These are phyloP conservation scores for Origma solitaria DNA, from an alignment of 2,113 vertebrate genomes.

Conservation along the genomic window DNA sequence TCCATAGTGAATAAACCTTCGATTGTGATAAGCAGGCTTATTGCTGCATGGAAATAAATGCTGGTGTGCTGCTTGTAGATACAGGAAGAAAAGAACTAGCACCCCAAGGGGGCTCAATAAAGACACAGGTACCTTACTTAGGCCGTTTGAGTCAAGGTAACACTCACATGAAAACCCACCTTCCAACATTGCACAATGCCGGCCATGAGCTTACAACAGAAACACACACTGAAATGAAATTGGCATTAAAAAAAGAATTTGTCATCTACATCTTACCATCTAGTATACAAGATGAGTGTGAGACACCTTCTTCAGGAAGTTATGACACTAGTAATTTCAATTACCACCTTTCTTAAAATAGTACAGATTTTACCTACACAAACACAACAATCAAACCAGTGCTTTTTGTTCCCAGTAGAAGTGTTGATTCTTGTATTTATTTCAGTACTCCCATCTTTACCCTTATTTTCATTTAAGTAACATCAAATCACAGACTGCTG, in stretches of 20 bases:
- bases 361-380: not conserved
- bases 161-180: not conserved
- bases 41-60: not conserved
- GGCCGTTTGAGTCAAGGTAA: rapidly evolving
- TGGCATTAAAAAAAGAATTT: not conserved
- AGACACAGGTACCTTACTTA: not conserved
- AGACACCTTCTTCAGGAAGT: not conserved
- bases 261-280: not conserved
- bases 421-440: not conserved
- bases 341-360: not conserved
- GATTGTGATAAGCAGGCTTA: not conserved
- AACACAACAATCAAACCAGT: not conserved
- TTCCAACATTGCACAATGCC: not conserved
- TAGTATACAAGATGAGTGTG: not conserved
- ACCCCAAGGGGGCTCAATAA: not conserved
- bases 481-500: not conserved
- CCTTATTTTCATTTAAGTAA: not conserved
- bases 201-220: not conserved
- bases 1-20: not conserved
- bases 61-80: not conserved
- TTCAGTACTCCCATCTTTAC: not conserved
- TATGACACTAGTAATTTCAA: not conserved
- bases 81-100: not conserved
- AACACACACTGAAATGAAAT: not conserved
- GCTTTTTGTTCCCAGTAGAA: not conserved